Base-by-base conservation (phyloP, 2,113 vertebrate species). In the Sinosuthora webbiana region DNA sequence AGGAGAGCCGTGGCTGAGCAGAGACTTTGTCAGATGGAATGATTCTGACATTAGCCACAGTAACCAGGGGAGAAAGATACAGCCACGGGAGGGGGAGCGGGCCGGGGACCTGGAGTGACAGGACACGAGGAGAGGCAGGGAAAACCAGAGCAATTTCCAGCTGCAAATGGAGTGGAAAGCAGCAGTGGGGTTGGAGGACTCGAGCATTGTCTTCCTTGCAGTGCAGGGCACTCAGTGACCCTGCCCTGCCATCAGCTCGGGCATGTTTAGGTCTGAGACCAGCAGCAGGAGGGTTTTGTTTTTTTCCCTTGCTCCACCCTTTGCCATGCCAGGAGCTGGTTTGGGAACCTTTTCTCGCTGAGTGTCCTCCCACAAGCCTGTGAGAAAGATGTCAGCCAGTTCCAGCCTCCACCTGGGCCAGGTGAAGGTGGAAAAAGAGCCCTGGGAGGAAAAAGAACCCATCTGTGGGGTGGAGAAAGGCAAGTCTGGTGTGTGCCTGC, bases 21-120 rank as follows among this genome's bases (percentile, higher is more conserved):
- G 97, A 98, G 97, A 96, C 93, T 97, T 97, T 98, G 97, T 98
- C 98, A 98, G 97, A 97, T 75, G 96, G 95, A 97, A 98, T 97
- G 97, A 97, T 97, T 96, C 96, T 97, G 97, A 97, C 97, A 96
- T 97, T 78, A 84, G 93, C 83, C 31, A 96, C 1, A 5, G 92
- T 94, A 96, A 98, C 96, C 45, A 5, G 52, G 97, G 92, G 93
- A 97, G 97, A 97, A 94, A 90, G 97, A 95, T 95, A 64, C 35
- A 52, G 91, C 93, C 80, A 65, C 0, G 11, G 92, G 76, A 94
- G 91, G 50, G 87, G 28, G 59, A 69, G 76, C 1, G 17, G 79
- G 67, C 37, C 4, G 14, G 87, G 41, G 83, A 75, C 11, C 6
- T 12, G 44, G 9, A 71, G 57, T 87, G 91, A 87, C 90, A 74